These are phyloP conservation scores for Pseudomyrmex flavicornis DNA, from an alignment of 1,140 invertebrate genomes.

Conservation along the genomic window DNA sequence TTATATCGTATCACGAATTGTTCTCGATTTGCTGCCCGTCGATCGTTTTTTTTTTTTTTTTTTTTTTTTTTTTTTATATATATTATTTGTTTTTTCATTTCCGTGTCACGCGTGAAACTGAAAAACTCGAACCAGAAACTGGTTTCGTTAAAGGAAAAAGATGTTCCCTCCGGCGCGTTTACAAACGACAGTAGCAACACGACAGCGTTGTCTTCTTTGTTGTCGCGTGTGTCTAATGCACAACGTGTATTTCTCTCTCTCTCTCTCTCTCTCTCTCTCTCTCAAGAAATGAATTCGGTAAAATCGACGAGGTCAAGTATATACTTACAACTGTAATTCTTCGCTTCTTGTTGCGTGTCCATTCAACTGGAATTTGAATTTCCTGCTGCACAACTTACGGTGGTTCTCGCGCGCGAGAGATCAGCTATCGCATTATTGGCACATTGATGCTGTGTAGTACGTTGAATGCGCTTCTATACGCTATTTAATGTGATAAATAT, in stretches of 20 bases:
- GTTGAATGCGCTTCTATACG: neutral
- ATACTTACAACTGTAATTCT: neutral
- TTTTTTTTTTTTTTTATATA: too few species aligned
- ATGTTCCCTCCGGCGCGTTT: too few species aligned
- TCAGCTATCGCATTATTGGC: neutral
- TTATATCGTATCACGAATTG: neutral
- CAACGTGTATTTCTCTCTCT: neutral
- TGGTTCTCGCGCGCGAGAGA: neutral
- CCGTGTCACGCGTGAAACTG: neutral
- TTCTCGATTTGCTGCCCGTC: neutral
- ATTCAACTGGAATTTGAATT: neutral
- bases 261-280: neutral
- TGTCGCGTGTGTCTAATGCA: neutral
- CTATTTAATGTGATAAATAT: neutral
- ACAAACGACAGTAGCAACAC: neutral
- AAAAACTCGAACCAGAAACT: neutral
- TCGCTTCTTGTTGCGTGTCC: slow-evolving; percentile 8
- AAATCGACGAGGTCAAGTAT: neutral
- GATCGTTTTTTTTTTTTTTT: neutral
- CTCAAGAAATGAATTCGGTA: slow-evolving; percentile 23
- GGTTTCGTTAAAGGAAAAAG: neutral
- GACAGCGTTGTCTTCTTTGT: neutral
- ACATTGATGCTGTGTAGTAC: too few species aligned
- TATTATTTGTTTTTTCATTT: neutral
- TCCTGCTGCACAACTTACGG: neutral